A percentile compares a stretch with the other conserved stretches of the same genome.
These are phyloP conservation scores for Micrastur ruficollis DNA, from an alignment of 2,797 vertebrate genomes.

Conservation along the genomic window DNA sequence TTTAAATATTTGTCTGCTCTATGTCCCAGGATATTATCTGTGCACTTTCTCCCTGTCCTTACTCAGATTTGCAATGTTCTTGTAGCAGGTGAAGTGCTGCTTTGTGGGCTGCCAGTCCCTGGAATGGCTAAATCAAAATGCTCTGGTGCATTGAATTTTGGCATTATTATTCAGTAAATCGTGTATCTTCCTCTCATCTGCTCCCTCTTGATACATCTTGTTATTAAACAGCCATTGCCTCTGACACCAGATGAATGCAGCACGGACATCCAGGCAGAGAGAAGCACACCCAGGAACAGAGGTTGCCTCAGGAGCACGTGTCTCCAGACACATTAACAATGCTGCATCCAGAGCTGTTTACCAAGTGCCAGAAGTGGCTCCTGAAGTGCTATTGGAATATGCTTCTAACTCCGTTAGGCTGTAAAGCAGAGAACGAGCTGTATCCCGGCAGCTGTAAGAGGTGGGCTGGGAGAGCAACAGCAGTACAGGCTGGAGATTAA, in stretches of 20 bases:
- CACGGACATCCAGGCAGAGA: accelerated
- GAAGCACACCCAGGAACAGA: not conserved
- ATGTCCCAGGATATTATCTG: not conserved
- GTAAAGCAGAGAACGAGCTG: not conserved
- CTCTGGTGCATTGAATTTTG: conserved; percentile 14
- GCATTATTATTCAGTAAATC: conserved; percentile 34
- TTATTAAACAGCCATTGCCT: not conserved
- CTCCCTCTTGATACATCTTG: not conserved
- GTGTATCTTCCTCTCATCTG: not conserved
- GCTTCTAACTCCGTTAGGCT: not conserved
- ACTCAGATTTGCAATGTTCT: conserved; percentile 13
- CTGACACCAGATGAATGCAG: not conserved
- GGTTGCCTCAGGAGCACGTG: not conserved
- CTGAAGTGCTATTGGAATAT: not conserved
- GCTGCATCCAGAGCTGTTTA: not conserved
- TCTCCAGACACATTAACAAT: not conserved
- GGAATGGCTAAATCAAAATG: conserved; percentile 43
- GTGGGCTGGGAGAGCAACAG: not conserved
- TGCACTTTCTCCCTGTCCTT: not conserved
- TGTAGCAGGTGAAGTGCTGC: conserved; percentile 26
- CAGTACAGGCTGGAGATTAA: not conserved
- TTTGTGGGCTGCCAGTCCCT: conserved; percentile 19
- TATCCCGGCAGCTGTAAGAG: not conserved
- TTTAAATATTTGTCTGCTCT: conserved; percentile 14
- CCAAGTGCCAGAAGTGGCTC: conserved; percentile 2